Percentiles rank a stretch among this genome's conserved stretches.
phyloP scores from a whole-genome alignment of 2,888 invertebrate genomes.

The Harpalus rubripes region DNA sequence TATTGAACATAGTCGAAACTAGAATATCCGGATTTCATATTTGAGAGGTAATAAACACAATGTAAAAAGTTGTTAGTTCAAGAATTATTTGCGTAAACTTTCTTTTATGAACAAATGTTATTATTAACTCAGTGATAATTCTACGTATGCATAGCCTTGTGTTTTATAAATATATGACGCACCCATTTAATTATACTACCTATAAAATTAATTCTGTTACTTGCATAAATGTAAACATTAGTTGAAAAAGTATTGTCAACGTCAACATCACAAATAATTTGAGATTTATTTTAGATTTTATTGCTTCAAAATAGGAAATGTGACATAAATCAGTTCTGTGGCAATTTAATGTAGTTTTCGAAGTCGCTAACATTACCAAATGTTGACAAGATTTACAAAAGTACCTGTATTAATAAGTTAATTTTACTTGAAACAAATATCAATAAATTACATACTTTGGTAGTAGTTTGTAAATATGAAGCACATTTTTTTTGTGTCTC shows the following conservation, averaged over 20 bases:
- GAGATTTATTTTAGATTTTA: not conserved
- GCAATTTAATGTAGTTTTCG: not conserved
- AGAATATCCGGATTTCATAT: not conserved
- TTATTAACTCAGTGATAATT: not conserved
- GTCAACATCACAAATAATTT: not conserved
- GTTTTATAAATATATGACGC: not conserved
- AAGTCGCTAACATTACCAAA: not conserved
- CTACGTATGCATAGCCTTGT: slow-evolving; percentile 1
- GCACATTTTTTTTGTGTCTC: no score
- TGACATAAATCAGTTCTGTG: not conserved
- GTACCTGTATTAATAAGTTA: no score
- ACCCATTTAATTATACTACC: not conserved
- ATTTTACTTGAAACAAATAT: no score
- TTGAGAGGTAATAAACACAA: not conserved
- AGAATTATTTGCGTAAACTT: not conserved
- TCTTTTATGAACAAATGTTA: slow-evolving; percentile 1
- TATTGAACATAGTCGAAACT: not conserved
- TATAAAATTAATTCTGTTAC: not conserved
- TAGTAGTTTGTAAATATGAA: no score
- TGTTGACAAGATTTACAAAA: no score
- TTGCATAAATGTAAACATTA: not conserved
- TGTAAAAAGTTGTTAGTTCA: not conserved
- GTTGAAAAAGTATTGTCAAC: not conserved
- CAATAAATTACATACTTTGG: no score
- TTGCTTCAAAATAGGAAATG: not conserved